Conservation (phyloP, 1,140 invertebrate genomes). For the Cyclargus thomasi region DNA sequence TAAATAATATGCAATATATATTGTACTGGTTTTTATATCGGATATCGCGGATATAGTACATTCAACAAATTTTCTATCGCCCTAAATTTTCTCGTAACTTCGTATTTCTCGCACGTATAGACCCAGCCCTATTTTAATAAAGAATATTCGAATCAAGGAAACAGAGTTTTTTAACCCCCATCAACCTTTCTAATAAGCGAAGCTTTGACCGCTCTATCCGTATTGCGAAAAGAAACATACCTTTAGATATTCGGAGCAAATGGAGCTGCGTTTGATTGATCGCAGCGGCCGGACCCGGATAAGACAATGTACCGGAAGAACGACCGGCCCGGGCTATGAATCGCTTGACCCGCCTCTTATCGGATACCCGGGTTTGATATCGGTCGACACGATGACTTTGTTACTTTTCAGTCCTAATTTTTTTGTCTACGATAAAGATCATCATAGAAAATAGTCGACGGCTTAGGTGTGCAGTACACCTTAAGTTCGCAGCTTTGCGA, state of each 20-base stretch:
- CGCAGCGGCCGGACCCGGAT: constrained; percentile 32
- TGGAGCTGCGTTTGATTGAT: constrained; percentile 21
- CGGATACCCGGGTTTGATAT: neutral
- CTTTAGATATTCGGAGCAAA: constrained; percentile 3
- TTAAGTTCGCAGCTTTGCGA: no score
- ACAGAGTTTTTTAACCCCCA: no score
- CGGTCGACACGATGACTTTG: neutral
- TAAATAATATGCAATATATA: no score
- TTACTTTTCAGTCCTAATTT: neutral
- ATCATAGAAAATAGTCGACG: no score
- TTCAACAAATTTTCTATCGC: no score
- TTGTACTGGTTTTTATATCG: no score
- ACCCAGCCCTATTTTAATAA: no score
- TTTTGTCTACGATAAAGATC: neutral
- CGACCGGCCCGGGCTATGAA: constrained; percentile 28
- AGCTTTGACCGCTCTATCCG: neutral
- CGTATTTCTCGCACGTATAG: no score
- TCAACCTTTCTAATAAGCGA: neutral
- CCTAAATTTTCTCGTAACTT: no score
- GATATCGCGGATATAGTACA: no score
- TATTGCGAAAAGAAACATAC: neutral
- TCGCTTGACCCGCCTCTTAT: constrained; percentile 12
- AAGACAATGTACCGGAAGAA: constrained; percentile 53
- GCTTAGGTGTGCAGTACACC: no score
- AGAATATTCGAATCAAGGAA: no score